phyloP scores from a whole-genome alignment of 92 coral and sea anemone genomes.

The Heliopora coerulea region DNA sequence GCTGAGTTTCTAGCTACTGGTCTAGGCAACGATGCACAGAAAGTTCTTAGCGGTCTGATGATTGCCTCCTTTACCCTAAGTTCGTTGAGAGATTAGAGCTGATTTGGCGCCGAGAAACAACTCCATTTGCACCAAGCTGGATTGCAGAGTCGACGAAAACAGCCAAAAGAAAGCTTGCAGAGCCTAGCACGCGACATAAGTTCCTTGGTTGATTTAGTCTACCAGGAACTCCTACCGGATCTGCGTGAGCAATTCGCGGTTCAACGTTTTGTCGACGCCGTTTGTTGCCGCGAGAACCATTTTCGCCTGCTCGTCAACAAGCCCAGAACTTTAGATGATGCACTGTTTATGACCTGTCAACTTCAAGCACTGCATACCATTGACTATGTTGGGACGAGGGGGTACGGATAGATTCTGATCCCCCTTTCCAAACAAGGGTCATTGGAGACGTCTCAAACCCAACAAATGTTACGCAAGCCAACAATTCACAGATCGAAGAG shows the following conservation, averaged over 20 bases:
- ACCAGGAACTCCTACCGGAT: slow-evolving; percentile 1
- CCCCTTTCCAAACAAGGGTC: not conserved
- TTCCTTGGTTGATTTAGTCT: slow-evolving; percentile 24
- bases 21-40: slow-evolving; percentile 55
- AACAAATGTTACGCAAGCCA: no score
- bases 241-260: slow-evolving; percentile 20
- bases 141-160: slow-evolving; percentile 41
- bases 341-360: slow-evolving; percentile 32
- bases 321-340: slow-evolving; percentile 40
- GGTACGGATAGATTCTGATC: not conserved
- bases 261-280: slow-evolving; percentile 26
- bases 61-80: slow-evolving; percentile 42
- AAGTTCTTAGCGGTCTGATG: slow-evolving; percentile 40
- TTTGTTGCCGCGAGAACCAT: not conserved
- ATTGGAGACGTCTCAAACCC: not conserved
- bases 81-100: slow-evolving; percentile 42
- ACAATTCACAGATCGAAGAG: not conserved
- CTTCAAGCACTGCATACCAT: slow-evolving; percentile 40
- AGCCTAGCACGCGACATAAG: slow-evolving; percentile 26
- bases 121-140: slow-evolving; percentile 54
- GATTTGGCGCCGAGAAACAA: slow-evolving; percentile 52
- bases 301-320: not conserved
- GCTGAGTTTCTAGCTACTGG: slow-evolving; percentile 52
- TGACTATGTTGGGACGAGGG: slow-evolving; percentile 36
- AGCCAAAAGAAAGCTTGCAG: slow-evolving; percentile 47